Conservation (phyloP, 2,888 invertebrate genomes). For the Andrena camellia region DNA sequence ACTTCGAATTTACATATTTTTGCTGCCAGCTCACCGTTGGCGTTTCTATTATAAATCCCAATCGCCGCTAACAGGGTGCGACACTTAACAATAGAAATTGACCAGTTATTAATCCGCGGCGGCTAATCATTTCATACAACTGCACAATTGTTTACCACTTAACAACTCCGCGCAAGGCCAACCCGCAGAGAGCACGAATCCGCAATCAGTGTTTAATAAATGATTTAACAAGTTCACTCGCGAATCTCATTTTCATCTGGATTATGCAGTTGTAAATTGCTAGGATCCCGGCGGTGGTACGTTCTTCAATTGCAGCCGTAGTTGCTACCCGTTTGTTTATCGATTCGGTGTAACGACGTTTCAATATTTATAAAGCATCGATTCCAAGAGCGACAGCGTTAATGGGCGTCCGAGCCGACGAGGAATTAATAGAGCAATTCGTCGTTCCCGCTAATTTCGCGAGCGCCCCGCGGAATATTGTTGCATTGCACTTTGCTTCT, state of each 20-base stretch:
- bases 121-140: no score
- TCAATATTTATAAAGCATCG: conserved; percentile 27
- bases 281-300: background rate
- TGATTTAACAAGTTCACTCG: conserved; percentile 6
- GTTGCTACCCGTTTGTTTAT: background rate
- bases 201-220: background rate
- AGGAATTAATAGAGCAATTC: conserved; percentile 11
- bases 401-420: background rate
- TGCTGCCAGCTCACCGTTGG: no score
- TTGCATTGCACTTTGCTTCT: no score
- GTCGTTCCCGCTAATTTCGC: conserved; percentile 1
- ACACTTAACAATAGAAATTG: no score
- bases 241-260: conserved; percentile 3
- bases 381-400: conserved; percentile 7
- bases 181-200: background rate
- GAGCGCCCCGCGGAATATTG: background rate
- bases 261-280: background rate
- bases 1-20: no score
- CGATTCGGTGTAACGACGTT: conserved; percentile 7
- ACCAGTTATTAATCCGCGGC: no score
- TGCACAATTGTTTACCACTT: background rate
- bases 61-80: no score
- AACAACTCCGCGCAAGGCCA: background rate
- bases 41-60: no score
- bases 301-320: background rate